phyloP scores from a whole-genome alignment of 1,140 invertebrate genomes.

The Meloidogyne hapla region DNA sequence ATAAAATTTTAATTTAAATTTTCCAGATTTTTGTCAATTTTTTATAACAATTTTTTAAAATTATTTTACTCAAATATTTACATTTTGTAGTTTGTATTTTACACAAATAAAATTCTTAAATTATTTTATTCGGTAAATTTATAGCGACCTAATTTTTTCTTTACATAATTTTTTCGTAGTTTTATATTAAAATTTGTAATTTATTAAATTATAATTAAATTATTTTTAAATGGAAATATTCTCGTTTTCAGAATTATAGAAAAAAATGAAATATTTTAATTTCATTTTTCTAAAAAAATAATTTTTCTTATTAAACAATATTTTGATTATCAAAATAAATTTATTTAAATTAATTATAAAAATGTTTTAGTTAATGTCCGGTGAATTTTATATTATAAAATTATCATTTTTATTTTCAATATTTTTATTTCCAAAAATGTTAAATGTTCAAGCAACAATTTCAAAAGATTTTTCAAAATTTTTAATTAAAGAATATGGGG shows the following conservation, averaged over 20 bases:
- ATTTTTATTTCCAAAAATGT: neutral
- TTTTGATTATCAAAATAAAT: too few species aligned
- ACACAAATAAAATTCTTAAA: neutral
- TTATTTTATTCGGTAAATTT: neutral
- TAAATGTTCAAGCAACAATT: slow-evolving; percentile 9
- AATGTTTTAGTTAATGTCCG: neutral
- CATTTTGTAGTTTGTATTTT: neutral
- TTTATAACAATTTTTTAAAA: too few species aligned
- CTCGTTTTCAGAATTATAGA: too few species aligned
- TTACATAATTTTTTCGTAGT: neutral
- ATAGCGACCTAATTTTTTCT: neutral
- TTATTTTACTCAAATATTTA: neutral
- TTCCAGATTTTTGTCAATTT: too few species aligned
- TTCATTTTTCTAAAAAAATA: too few species aligned
- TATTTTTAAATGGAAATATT: too few species aligned
- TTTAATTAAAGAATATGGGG: slow-evolving; percentile 7
- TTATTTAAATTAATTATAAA: too few species aligned
- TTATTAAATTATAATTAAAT: too few species aligned
- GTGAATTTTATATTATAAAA: neutral
- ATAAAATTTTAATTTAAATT: too few species aligned
- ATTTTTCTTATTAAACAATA: too few species aligned
- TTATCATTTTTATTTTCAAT: neutral
- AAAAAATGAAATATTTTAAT: too few species aligned
- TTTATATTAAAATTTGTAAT: neutral
- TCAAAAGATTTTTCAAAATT: slow-evolving; percentile 10